A percentile compares a stretch with the other conserved stretches of the same genome.
Evolutionary conservation across 2,797 vertebrate species (phyloP).

Genomic region (Protonibea diacanthus): DNA sequence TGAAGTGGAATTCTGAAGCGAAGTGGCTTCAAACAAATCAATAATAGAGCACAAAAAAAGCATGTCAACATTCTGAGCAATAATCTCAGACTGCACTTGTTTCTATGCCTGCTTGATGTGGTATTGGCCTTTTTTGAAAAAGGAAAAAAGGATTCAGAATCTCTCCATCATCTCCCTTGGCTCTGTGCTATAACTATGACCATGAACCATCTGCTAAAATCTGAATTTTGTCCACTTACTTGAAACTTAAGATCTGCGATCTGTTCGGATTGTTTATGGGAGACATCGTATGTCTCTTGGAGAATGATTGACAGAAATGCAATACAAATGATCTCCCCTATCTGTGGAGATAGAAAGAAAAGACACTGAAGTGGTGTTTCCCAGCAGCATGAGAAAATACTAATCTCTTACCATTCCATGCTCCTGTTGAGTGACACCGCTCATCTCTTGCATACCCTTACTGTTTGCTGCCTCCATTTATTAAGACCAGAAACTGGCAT

Average conservation of each 20-base stretch:
- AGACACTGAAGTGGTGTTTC: not conserved
- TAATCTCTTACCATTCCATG: not conserved
- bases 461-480: slow-evolving; percentile 15
- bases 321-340: not conserved
- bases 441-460: not conserved
- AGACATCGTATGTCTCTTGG: not conserved
- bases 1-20: no score
- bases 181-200: no score
- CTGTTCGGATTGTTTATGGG: not conserved
- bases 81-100: no score
- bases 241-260: no score
- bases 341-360: not conserved
- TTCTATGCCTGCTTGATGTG: no score
- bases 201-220: no score
- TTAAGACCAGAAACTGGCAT: slow-evolving; percentile 1
- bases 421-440: slow-evolving; percentile 1
- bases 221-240: no score
- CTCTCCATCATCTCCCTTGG: no score
- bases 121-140: no score
- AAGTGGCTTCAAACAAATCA: not conserved
- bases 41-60: no score
- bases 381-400: not conserved
- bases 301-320: not conserved
- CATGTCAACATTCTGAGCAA: no score
- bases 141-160: no score